Conservation (phyloP, 1,140 invertebrate genomes). For the Tyrophagus putrescentiae region DNA sequence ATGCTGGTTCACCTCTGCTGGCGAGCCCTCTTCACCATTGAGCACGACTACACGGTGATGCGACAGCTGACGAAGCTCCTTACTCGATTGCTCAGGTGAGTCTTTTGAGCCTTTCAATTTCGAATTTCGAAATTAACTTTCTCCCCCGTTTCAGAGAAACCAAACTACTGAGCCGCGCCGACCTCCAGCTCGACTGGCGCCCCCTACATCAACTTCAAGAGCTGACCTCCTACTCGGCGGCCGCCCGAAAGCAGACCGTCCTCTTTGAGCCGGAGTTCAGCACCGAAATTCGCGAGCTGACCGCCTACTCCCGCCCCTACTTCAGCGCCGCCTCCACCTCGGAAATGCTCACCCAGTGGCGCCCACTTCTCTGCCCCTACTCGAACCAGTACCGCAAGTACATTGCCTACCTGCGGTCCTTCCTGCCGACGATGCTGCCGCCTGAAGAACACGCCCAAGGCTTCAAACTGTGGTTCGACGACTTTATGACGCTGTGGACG, state of each 20-base stretch:
- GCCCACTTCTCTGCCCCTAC: constrained; percentile 55
- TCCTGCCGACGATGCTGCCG: constrained; percentile 54
- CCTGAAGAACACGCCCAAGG: constrained; percentile 47
- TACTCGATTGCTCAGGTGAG: constrained; percentile 42
- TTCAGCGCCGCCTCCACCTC: constrained; percentile 56
- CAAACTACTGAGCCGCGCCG: constrained; percentile 55
- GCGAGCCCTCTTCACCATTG: constrained; percentile 33
- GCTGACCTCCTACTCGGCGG: constrained; percentile 38
- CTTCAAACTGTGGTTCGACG: constrained; percentile 64
- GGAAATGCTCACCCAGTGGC: constrained; percentile 71
- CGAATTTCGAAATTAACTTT: neutral
- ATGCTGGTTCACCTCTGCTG: constrained; percentile 60
- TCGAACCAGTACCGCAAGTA: constrained; percentile 47
- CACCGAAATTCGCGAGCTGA: constrained; percentile 30
- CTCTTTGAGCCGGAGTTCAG: constrained; percentile 35
- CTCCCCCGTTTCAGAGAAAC: constrained; percentile 47
- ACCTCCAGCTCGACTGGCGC: constrained; percentile 66
- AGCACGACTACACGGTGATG: neutral
- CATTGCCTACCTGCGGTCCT: constrained; percentile 50
- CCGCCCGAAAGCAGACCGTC: constrained; percentile 41
- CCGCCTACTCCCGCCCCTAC: constrained; percentile 39
- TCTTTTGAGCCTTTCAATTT: constrained; percentile 21
- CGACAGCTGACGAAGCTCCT: constrained; percentile 35
- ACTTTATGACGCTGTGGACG: constrained; percentile 62
- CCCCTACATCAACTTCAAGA: constrained; percentile 57